phyloP scores from a whole-genome alignment of 1,140 invertebrate genomes.

The Panagrolaimus sp. region DNA sequence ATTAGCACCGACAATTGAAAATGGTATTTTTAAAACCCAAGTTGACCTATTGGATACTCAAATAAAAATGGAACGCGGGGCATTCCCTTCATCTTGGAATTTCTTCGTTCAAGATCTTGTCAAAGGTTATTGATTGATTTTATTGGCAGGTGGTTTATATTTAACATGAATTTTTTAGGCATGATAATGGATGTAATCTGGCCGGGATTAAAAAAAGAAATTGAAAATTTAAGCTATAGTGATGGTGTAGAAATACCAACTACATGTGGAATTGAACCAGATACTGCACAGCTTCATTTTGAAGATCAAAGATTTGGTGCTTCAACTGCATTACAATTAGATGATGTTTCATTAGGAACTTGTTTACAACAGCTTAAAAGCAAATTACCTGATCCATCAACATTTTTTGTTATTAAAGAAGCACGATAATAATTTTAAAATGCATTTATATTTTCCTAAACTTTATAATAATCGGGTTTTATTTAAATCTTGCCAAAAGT shows the following conservation, averaged over 20 bases:
- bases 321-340: constrained; percentile 38
- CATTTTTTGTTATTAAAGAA: constrained; percentile 38
- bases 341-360: constrained; percentile 29
- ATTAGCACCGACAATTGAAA: constrained; percentile 45
- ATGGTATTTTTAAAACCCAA: constrained; percentile 51
- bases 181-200: constrained; percentile 57
- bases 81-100: constrained; percentile 49
- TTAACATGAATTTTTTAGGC: constrained; percentile 28
- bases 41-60: constrained; percentile 49
- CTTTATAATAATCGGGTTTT: constrained; percentile 7
- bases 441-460: neutral
- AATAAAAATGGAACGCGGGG: constrained; percentile 51
- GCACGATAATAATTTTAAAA: neutral
- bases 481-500: neutral
- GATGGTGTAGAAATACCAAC: constrained; percentile 47
- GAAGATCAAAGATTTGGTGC: constrained; percentile 46
- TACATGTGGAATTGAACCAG: constrained; percentile 51
- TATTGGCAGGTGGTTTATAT: neutral
- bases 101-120: constrained; percentile 53
- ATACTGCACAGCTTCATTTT: constrained; percentile 36
- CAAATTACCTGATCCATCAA: constrained; percentile 51
- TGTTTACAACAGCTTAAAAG: constrained; percentile 48
- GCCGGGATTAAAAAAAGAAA: constrained; percentile 49
- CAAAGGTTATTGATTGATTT: constrained; percentile 29
- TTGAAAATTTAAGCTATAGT: constrained; percentile 48